Base-by-base conservation (phyloP, 2,888 invertebrate genomes). In the Napeogenes sylphis region DNA sequence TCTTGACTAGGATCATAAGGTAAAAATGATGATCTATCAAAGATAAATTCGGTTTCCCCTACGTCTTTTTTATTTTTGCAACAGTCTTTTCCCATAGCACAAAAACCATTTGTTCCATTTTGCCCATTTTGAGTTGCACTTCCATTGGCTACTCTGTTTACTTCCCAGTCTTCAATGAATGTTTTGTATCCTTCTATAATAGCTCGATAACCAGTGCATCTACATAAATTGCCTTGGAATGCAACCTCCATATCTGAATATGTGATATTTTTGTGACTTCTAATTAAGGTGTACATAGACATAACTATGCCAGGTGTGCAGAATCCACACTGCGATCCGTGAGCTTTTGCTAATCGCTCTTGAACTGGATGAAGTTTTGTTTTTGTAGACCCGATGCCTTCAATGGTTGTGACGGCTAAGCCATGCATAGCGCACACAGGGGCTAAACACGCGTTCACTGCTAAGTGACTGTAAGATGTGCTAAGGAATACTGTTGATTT, bases 231-330 rank as follows among this genome's bases (percentile, higher is more conserved):
- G 77, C 95, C 95, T 91, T 95, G 95, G 71, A 95, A 94, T 3
- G 95, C 93, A 4, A 93, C 91, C 83, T 96, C 95, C 75, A 96
- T 84, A 68, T 96, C 93, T 63, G 92, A 93, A 66, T 83, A 90
- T 70, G 78, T 84, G 38, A 90, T 83, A 65, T 79, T 79, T 60
- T 73, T 78, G 62, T 76, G 77, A 67, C 91, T 93, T 74, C 97
- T 86, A 0, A 97, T 85, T 53, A 97, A 86, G 0, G 95, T 91
- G 76, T 97, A 97, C 96, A 97, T 96, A 0, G 97, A 96, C 97
- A 97, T 97, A 0, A 97, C 95, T 68, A 97, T 96, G 13, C 97
- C 97, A 2, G 97, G 96, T 0, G 97, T 96, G 73, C 96, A 97
- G 80, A 95, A 96, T 2, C 97, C 97, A 78, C 97, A 97, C 83